Conservation (phyloP, 2,797 vertebrate species). For the Telmatherina bonti region DNA sequence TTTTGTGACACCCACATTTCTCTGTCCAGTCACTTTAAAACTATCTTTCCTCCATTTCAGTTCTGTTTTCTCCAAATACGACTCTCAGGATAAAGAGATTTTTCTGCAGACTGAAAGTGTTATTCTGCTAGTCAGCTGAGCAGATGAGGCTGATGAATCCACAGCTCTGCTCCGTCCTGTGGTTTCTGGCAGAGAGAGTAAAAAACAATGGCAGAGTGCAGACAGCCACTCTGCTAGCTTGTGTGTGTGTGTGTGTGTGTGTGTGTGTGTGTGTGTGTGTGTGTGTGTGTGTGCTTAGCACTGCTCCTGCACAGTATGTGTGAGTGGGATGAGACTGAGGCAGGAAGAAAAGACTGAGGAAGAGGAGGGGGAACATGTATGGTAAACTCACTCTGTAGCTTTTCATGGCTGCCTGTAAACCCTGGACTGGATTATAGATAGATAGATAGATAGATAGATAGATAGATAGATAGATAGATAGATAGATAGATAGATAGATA, state of each 20-base stretch:
- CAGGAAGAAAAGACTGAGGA: slow-evolving; percentile 43
- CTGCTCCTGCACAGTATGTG: slow-evolving; percentile 34
- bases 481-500: not conserved
- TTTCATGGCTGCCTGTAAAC: slow-evolving; percentile 64
- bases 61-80: not conserved
- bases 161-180: not conserved
- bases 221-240: slow-evolving; percentile 30
- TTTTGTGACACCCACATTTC: not conserved
- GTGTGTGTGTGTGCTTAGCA: slow-evolving; percentile 11
- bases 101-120: too few relatives aligned
- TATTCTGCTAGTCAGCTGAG: not conserved
- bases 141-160: not conserved
- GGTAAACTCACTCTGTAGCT: slow-evolving; percentile 71
- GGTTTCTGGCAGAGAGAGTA: not conserved
- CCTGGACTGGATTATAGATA: slow-evolving; percentile 61
- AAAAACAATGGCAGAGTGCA: slow-evolving; percentile 31
- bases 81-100: not conserved
- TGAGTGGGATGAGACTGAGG: slow-evolving; percentile 47
- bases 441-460: slow-evolving; percentile 16
- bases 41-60: not conserved
- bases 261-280: slow-evolving; percentile 14
- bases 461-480: slow-evolving; percentile 22
- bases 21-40: not conserved
- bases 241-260: slow-evolving; percentile 14
- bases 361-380: slow-evolving; percentile 55